Conservation (phyloP, 37 sponge, comb jelly and placozoan species). For the Trichoplax adhaerens region DNA sequence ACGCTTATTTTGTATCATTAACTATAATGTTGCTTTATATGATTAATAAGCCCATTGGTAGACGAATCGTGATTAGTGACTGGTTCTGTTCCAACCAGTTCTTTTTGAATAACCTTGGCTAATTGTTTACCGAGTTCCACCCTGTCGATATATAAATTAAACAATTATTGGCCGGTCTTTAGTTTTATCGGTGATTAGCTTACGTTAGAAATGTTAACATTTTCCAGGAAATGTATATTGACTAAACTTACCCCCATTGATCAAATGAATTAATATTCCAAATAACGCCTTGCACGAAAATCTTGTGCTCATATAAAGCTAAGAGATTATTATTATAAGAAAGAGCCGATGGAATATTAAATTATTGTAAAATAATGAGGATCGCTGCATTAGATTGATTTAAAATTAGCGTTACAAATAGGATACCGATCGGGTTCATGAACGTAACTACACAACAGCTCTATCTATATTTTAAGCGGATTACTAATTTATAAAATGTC, state of each 20-base stretch:
- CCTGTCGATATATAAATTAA: conserved; percentile 8
- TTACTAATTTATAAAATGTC: too few species aligned
- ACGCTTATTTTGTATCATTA: background rate
- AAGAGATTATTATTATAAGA: background rate
- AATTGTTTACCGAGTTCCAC: conserved; percentile 98
- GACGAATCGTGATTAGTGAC: conserved; percentile 69
- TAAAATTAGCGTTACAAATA: too few species aligned
- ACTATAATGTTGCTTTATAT: conserved; percentile 64
- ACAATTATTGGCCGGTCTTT: background rate
- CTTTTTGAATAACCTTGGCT: conserved; percentile 94
- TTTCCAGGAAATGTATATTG: background rate
- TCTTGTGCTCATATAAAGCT: conserved; percentile 98
- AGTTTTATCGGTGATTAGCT: background rate
- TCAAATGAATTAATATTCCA: conserved; percentile 99
- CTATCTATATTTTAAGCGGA: too few species aligned
- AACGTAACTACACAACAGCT: too few species aligned
- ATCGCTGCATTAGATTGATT: too few species aligned
- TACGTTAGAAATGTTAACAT: background rate
- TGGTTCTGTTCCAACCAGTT: conserved; percentile 36
- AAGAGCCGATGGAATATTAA: too few species aligned
- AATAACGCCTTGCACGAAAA: conserved; percentile 93
- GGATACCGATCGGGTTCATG: too few species aligned
- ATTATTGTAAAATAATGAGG: too few species aligned
- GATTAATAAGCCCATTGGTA: conserved; percentile 94
- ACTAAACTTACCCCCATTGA: conserved; percentile 88